Percentiles rank a stretch among this genome's conserved stretches.
Conservation (phyloP, 2,113 vertebrate genomes). For the Uria lomvia region DNA sequence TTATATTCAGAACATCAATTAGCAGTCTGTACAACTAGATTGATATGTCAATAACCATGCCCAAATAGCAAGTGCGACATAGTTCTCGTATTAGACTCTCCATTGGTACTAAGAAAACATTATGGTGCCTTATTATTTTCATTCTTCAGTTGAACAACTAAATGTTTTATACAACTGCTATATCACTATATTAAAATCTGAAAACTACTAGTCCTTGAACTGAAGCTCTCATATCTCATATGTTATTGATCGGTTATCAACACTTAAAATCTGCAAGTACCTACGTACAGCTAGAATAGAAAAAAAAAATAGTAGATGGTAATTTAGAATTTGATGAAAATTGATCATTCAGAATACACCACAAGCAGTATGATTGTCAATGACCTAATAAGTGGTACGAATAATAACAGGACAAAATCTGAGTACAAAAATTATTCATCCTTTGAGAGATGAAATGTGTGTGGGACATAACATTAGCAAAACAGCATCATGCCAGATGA, state of each 20-base stretch:
- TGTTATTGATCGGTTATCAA: neutral
- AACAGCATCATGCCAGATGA: neutral
- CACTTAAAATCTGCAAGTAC: neutral
- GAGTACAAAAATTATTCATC: neutral
- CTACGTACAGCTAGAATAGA: neutral
- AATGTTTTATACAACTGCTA: neutral
- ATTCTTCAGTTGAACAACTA: neutral
- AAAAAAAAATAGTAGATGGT: neutral
- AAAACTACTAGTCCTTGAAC: neutral
- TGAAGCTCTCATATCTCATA: neutral
- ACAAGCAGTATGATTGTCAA: neutral
- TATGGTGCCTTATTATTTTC: neutral
- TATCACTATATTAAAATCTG: neutral
- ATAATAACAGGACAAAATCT: neutral
- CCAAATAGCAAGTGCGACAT: neutral
- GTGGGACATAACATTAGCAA: neutral
- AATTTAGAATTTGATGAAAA: neutral
- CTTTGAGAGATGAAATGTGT: neutral
- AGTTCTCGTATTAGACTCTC: neutral
- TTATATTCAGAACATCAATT: neutral
- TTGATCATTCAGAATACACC: neutral
- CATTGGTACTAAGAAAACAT: neutral
- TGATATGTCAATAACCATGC: neutral
- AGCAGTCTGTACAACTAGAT: neutral
- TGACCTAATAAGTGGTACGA: neutral